phyloP scores from a whole-genome alignment of 2,797 vertebrate species.

The Silurus lanzhouensis region DNA sequence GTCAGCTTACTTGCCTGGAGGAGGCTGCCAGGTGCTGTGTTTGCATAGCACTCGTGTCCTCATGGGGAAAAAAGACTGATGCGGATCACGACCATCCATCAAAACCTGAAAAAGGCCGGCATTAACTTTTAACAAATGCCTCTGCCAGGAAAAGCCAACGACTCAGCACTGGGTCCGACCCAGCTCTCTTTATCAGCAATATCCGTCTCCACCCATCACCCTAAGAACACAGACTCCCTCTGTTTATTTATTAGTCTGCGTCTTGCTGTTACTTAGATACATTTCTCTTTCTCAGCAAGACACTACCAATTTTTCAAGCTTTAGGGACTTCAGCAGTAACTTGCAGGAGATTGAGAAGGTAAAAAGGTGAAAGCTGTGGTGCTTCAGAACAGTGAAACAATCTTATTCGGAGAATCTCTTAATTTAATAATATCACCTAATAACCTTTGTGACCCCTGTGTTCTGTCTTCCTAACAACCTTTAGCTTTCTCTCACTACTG shows the following conservation, averaged over 20 bases:
- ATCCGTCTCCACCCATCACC: constrained; percentile 42
- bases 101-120: constrained; percentile 39
- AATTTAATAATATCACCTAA: constrained; percentile 54
- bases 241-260: constrained; percentile 48
- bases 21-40: constrained; percentile 38
- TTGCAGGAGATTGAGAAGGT: constrained; percentile 23
- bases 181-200: constrained; percentile 41
- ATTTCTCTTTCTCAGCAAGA: constrained; percentile 50
- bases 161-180: constrained; percentile 40
- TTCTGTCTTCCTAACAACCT: constrained; percentile 24
- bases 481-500: constrained; percentile 42
- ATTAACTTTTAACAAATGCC: constrained; percentile 52
- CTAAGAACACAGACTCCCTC: constrained; percentile 29
- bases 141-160: constrained; percentile 36
- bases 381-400: constrained; percentile 27
- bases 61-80: constrained; percentile 37
- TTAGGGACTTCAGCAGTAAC: constrained; percentile 44
- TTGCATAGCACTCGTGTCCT: constrained; percentile 34
- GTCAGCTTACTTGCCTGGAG: constrained; percentile 25
- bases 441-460: constrained; percentile 39
- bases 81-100: constrained; percentile 40
- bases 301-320: constrained; percentile 59
- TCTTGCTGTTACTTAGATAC: constrained; percentile 47
- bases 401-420: constrained; percentile 35
- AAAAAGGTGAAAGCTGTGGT: constrained; percentile 49